A percentile compares a stretch with the other conserved stretches of the same genome.
Evolutionary conservation across 2,888 invertebrate genomes (phyloP).

Genomic region (Morinoia aosen): DNA sequence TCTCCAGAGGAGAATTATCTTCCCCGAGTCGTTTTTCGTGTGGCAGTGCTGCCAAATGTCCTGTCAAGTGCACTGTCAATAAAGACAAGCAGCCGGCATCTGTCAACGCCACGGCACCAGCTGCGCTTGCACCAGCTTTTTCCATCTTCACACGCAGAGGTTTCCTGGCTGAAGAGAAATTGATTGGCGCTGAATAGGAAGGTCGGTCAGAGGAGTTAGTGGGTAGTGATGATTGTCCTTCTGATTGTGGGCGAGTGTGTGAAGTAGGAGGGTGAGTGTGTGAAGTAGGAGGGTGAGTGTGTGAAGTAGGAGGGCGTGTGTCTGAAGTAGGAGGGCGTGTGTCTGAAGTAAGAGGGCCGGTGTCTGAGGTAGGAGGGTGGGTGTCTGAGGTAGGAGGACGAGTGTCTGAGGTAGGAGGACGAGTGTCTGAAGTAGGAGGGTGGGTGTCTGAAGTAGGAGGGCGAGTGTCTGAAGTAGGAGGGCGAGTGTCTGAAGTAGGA

Average conservation of each 20-base stretch:
- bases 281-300: too few relatives aligned
- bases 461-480: too few relatives aligned
- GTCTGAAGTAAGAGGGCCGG: too few relatives aligned
- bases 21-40: not conserved
- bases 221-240: not conserved
- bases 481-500: too few relatives aligned
- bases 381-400: too few relatives aligned
- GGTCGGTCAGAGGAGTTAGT: not conserved
- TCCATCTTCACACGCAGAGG: not conserved
- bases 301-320: too few relatives aligned
- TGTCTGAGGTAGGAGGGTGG: too few relatives aligned
- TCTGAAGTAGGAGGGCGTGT: too few relatives aligned
- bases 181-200: not conserved
- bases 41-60: not conserved
- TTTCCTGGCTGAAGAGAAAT: not conserved
- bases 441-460: too few relatives aligned
- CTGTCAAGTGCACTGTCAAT: not conserved
- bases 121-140: not conserved
- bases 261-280: too few relatives aligned
- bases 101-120: constrained; percentile 4
- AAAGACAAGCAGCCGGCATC: not conserved
- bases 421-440: too few relatives aligned
- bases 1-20: not conserved
- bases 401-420: too few relatives aligned
- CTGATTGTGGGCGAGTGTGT: not conserved